Base-by-base conservation (phyloP, 2,888 invertebrate genomes). In the Volucella zonaria region DNA sequence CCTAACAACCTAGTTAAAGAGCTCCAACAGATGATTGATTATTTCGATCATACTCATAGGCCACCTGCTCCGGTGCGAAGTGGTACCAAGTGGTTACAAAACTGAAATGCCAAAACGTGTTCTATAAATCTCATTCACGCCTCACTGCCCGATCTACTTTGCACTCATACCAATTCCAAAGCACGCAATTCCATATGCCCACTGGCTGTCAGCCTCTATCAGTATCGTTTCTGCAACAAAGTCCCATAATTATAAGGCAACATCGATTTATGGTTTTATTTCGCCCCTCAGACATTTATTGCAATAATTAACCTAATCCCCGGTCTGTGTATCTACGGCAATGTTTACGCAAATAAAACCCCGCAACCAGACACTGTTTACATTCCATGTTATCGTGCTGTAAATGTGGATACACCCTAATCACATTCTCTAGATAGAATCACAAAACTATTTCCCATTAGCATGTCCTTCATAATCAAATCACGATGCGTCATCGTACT, bases 331-430 rank as follows among this genome's bases (percentile, higher is more conserved):
- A 23, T 23, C 4, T 23, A 23, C 3, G 4, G 4, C 23, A 6
- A 31, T 62, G 62, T 54, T 77, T 70, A 58, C 54, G 68, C 62
- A 68, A 75, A 76, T 73, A 62, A 31, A 62, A 45, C 38, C 31
- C 64, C 43, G 4, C 1, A 45, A 18, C 61, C 47, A 76, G 67
- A 68, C 67, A 8, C 52, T 45, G 40, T 58, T 76, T 68, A 61
- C 58, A 58, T 38, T 66, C 43, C 1, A 43, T 51, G 15, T 61
- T 77, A 77, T 77, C 70, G 58, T 47, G 15, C 47, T 62, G 68
- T 70, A 62, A 68, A 77, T 45, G 61, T n/a, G 18, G 31, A 18
- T 18, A 45, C 43, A 31, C 51, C 14, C 76, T 61, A 76, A 68
- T 77, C 54, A 47, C 45, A 42, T 54, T 68, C 61, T 45, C 8